Percentiles rank a stretch among this genome's conserved stretches.
Evolutionary conservation across 2,797 vertebrate genomes (phyloP).

Genomic region (Acestrorhynchus altus): DNA sequence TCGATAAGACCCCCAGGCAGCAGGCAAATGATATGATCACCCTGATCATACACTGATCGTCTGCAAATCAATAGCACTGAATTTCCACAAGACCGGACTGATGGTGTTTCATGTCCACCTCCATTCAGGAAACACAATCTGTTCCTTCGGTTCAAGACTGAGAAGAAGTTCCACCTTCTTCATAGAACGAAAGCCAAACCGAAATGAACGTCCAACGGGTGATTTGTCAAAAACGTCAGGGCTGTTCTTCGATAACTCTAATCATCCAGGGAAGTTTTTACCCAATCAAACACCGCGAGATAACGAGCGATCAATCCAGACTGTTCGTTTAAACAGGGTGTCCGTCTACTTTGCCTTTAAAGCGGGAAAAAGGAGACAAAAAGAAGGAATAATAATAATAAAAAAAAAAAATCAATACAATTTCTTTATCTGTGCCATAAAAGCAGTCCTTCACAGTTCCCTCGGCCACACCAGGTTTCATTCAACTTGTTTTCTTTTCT

Average conservation of each 20-base stretch:
- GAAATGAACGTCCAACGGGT: background rate
- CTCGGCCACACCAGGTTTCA: constrained; percentile 58
- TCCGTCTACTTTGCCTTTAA: constrained; percentile 55
- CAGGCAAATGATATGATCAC: background rate
- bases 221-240: constrained; percentile 42
- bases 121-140: constrained; percentile 15
- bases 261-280: constrained; percentile 13
- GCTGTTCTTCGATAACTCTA: constrained; percentile 7
- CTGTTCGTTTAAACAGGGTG: constrained; percentile 48
- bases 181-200: background rate
- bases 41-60: background rate
- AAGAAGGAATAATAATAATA: constrained; percentile 56
- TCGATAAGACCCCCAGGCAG: background rate
- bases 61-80: constrained; percentile 9
- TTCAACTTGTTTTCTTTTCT: constrained; percentile 47
- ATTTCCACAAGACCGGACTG: background rate
- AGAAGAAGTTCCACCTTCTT: constrained; percentile 16
- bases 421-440: constrained; percentile 53
- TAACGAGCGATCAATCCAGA: constrained; percentile 18
- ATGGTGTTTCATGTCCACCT: background rate
- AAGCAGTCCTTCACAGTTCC: constrained; percentile 70
- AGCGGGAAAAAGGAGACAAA: constrained; percentile 43
- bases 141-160: constrained; percentile 9
- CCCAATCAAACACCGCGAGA: constrained; percentile 30
- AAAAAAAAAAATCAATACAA: constrained; percentile 57